phyloP scores from a whole-genome alignment of 2,888 invertebrate genomes.

The Pandemis heparana region DNA sequence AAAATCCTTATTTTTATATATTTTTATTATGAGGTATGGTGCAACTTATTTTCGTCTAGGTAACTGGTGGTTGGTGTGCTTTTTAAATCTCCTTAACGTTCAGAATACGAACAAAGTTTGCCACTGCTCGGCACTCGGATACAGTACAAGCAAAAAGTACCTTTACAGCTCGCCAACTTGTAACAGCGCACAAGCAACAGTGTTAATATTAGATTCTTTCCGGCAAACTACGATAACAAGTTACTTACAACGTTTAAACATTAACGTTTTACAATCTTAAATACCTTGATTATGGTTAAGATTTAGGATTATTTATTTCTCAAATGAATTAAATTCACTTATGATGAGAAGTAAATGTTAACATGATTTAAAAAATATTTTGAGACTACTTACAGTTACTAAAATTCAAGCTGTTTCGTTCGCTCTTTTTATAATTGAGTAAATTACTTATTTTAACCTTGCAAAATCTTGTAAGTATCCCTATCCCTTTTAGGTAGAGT shows the following conservation, averaged over 20 bases:
- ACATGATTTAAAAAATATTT: no score
- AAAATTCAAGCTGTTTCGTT: no score
- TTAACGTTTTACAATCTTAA: not conserved
- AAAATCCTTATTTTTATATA: not conserved
- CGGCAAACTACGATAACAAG: slow-evolving; percentile 11
- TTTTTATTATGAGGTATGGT: not conserved
- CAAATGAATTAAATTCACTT: no score
- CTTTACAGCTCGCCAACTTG: slow-evolving; percentile 24
- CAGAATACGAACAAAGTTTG: slow-evolving; percentile 26
- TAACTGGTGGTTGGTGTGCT: not conserved
- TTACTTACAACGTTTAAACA: slow-evolving; percentile 12
- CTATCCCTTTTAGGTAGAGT: no score
- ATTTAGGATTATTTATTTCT: no score
- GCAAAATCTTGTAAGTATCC: no score
- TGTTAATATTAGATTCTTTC: slow-evolving; percentile 33
- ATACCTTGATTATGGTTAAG: not conserved
- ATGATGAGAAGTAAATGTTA: no score
- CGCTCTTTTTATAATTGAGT: no score
- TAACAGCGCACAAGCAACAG: slow-evolving; percentile 20
- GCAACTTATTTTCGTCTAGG: not conserved
- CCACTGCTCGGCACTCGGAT: slow-evolving; percentile 20
- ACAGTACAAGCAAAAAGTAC: slow-evolving; percentile 34
- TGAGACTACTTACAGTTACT: no score
- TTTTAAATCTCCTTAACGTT: slow-evolving; percentile 6
- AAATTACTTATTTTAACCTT: no score